Percentiles rank a stretch among this genome's conserved stretches.
Conservation (phyloP, 2,888 invertebrate species). For the Lagria hirta region DNA sequence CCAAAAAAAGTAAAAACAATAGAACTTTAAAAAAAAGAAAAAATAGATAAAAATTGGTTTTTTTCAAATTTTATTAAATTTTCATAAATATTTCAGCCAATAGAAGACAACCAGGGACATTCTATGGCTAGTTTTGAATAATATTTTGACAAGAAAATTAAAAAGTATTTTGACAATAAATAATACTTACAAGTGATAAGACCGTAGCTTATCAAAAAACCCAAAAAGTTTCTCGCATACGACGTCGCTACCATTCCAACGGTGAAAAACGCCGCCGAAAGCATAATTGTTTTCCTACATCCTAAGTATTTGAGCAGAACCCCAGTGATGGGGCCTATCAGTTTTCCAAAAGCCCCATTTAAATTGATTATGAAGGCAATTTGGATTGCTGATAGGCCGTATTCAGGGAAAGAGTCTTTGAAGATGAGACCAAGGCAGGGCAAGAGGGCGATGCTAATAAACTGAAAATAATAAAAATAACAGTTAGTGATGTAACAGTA, state of each 20-base stretch:
- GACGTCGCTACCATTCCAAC: conserved; percentile 62
- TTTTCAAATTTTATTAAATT: too few relatives aligned
- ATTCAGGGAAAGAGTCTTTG: conserved; percentile 61
- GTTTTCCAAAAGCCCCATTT: conserved; percentile 69
- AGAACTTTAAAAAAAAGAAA: too few relatives aligned
- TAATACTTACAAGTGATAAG: conserved; percentile 53
- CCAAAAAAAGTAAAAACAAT: too few relatives aligned
- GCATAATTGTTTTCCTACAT: conserved; percentile 64
- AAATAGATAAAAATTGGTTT: too few relatives aligned
- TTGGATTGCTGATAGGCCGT: conserved; percentile 63
- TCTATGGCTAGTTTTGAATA: too few relatives aligned
- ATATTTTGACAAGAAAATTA: conserved; percentile 22
- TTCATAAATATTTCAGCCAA: too few relatives aligned
- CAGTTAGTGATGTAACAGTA: too few relatives aligned
- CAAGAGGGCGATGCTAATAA: conserved; percentile 38
- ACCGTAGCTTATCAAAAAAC: conserved; percentile 66
- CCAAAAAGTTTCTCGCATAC: conserved; percentile 58
- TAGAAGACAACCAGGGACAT: too few relatives aligned
- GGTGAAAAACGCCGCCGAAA: conserved; percentile 60
- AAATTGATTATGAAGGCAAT: conserved; percentile 65
- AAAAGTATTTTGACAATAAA: too few relatives aligned
- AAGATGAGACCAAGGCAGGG: conserved; percentile 67
- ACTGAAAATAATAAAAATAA: conserved; percentile 42
- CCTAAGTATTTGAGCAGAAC: conserved; percentile 63
- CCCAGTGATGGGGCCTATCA: conserved; percentile 66